Evolutionary conservation across 2,888 invertebrate genomes (phyloP).

Genomic region (Lycophotia porphyrea): DNA sequence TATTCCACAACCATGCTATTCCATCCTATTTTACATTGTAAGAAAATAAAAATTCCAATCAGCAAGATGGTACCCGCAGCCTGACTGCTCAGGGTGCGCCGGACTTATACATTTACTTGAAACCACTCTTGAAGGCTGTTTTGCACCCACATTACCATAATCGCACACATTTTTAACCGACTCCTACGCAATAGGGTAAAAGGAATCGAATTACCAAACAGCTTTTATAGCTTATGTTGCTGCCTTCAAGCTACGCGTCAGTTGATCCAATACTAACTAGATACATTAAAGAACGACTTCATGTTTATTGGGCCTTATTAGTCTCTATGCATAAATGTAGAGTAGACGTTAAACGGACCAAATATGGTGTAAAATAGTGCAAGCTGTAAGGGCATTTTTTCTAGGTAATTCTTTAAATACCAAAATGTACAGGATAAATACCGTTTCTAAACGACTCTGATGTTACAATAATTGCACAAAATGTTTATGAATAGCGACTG

Average conservation of each 20-base stretch:
- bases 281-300: constrained; percentile 6
- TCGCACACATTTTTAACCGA: constrained; percentile 10
- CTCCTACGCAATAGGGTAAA: constrained; percentile 35
- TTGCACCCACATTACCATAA: constrained; percentile 28
- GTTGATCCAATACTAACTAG: constrained; percentile 27
- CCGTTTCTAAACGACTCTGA: neutral
- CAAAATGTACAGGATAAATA: neutral
- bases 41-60: neutral
- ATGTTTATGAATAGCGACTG: neutral
- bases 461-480: neutral
- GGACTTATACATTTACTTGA: neutral
- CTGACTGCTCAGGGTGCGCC: neutral
- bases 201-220: constrained; percentile 28
- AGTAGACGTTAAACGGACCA: neutral
- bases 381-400: neutral
- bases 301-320: neutral
- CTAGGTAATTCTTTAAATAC: neutral
- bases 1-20: no score
- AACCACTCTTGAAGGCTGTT: constrained; percentile 3
- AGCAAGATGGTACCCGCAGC: neutral
- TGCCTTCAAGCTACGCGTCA: constrained; percentile 5
- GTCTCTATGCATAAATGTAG: neutral
- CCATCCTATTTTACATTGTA: no score
- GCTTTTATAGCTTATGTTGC: constrained; percentile 36
- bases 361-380: neutral